phyloP scores from a whole-genome alignment of 1,140 invertebrate species.

The Cyphomyrmex costatus region DNA sequence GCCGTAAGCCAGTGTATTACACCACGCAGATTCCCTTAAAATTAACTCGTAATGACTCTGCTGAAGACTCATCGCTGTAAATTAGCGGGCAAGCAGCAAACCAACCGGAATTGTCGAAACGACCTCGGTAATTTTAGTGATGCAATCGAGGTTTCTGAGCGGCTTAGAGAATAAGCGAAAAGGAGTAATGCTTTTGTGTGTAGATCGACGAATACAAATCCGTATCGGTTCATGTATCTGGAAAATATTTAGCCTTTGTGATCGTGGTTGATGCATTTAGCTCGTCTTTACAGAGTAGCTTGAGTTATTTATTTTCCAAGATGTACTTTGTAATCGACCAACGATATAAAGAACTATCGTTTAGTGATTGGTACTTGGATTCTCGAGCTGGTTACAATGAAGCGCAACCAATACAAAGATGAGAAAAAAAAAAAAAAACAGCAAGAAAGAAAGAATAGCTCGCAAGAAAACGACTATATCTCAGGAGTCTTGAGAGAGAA shows the following conservation, averaged over 20 bases:
- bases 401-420: constrained; percentile 32
- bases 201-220: neutral
- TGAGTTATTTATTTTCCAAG: neutral
- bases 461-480: constrained; percentile 9
- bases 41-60: constrained; percentile 47
- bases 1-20: constrained; percentile 39
- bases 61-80: constrained; percentile 10
- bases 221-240: neutral
- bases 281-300: neutral
- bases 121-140: neutral
- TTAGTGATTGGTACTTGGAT: neutral
- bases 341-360: constrained; percentile 10
- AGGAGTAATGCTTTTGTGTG: neutral
- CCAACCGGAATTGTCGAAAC: neutral
- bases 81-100: neutral
- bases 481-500: neutral
- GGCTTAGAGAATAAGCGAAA: neutral
- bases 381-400: constrained; percentile 23
- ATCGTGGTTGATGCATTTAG: neutral
- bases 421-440: too few species aligned
- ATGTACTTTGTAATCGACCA: neutral
- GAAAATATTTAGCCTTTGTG: neutral
- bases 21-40: constrained; percentile 39
- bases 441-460: constrained; percentile 32
- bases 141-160: neutral